Evolutionary conservation across 2,797 vertebrate genomes (phyloP).

Genomic region (Cercopithecus neglectus): DNA sequence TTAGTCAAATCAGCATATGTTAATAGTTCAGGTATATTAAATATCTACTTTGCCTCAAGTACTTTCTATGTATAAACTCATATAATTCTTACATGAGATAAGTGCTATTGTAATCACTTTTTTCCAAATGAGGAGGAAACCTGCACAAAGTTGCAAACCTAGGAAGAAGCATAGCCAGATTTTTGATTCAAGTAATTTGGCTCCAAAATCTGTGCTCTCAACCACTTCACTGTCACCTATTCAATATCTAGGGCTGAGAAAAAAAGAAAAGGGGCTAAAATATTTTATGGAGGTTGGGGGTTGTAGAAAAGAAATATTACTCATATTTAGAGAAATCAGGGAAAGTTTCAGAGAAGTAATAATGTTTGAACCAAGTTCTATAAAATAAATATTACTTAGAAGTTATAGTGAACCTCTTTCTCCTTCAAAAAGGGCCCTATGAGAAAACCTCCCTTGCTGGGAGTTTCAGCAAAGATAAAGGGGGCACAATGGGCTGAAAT

Average conservation of each 20-base stretch:
- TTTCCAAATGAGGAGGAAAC: background rate
- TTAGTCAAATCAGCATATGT: background rate
- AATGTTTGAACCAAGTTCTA: background rate
- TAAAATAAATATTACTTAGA: background rate
- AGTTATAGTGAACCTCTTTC: background rate
- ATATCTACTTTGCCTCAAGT: background rate
- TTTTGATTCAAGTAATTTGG: background rate
- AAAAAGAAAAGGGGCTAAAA: background rate
- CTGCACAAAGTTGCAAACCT: background rate
- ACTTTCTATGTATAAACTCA: background rate
- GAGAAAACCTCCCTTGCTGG: background rate
- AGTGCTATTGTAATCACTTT: background rate
- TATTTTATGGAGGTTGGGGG: background rate
- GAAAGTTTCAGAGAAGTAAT: background rate
- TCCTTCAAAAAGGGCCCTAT: background rate
- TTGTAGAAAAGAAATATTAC: background rate
- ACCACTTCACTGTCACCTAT: background rate
- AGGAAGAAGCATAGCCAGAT: background rate
- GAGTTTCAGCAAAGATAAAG: conserved; percentile 24
- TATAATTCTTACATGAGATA: background rate
- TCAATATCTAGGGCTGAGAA: background rate
- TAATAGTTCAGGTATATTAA: background rate
- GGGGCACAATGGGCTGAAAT: background rate
- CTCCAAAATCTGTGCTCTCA: background rate
- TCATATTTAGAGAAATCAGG: background rate